phyloP scores from a whole-genome alignment of 2,113 vertebrate species.

The Dicrurus megarhynchus region DNA sequence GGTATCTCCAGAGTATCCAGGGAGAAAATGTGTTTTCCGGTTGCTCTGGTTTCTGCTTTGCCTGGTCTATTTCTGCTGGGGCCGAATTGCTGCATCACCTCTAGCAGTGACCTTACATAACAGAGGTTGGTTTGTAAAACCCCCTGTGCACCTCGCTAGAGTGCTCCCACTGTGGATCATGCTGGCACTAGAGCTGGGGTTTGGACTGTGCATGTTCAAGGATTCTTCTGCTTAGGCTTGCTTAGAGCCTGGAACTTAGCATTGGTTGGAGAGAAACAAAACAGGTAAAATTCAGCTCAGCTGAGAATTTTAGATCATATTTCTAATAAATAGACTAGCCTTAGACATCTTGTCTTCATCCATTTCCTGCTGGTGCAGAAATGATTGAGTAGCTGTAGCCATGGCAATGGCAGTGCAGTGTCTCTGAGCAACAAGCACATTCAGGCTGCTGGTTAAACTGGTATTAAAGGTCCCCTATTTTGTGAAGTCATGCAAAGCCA shows the following conservation, averaged over 20 bases:
- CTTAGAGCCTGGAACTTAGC: neutral
- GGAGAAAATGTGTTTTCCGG: neutral
- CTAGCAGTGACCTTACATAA: rapidly evolving
- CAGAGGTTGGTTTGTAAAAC: neutral
- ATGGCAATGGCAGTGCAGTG: neutral
- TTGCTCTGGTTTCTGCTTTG: neutral
- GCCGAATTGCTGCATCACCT: neutral
- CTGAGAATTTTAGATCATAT: neutral
- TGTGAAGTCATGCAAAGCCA: neutral
- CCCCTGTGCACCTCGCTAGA: rapidly evolving
- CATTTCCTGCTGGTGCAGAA: neutral
- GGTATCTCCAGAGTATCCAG: neutral
- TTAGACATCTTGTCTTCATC: neutral
- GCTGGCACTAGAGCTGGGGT: rapidly evolving
- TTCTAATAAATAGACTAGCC: neutral
- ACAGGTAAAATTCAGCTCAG: neutral
- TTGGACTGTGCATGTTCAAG: neutral
- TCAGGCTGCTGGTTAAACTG: neutral
- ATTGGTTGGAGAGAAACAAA: neutral
- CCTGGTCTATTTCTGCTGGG: neutral
- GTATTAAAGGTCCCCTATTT: neutral
- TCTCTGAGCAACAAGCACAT: neutral
- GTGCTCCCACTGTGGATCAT: no score
- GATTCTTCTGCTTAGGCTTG: neutral
- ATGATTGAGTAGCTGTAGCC: neutral